Conservation (phyloP, 2,113 vertebrate genomes). For the Actenoides hombroni region DNA sequence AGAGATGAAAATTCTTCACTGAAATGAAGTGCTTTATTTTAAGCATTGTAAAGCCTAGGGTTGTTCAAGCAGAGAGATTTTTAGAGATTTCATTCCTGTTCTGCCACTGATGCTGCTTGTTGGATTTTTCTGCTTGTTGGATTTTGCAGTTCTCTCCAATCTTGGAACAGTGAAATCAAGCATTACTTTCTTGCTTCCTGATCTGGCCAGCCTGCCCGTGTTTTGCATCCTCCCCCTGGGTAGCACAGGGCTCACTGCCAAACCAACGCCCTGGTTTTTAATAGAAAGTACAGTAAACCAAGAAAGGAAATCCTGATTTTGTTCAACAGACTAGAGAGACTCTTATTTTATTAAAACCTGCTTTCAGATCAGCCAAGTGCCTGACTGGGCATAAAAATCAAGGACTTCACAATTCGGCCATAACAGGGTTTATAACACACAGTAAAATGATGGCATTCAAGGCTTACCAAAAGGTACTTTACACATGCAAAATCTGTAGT, state of each 20-base stretch:
- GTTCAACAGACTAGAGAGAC: neutral
- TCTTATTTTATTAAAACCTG: neutral
- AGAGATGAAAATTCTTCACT: neutral
- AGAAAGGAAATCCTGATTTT: constrained; percentile 3
- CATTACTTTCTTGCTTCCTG: neutral
- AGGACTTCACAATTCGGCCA: neutral
- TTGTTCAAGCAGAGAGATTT: neutral
- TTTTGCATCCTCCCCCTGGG: neutral
- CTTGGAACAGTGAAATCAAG: neutral
- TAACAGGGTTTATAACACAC: neutral
- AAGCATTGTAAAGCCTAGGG: neutral
- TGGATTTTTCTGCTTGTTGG: neutral
- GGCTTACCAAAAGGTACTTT: neutral
- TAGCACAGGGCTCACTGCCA: neutral
- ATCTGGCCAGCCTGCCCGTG: neutral
- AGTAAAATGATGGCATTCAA: neutral
- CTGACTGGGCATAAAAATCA: neutral
- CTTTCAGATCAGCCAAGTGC: neutral
- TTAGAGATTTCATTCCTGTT: neutral
- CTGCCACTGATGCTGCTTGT: neutral
- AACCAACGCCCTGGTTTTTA: neutral
- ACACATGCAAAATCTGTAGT: neutral
- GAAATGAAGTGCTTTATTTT: neutral
- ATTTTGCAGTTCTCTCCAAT: neutral
- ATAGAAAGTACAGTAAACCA: neutral